These are phyloP conservation scores for Eristalinus aeneus DNA, from an alignment of 2,888 invertebrate species.

Conservation along the genomic window DNA sequence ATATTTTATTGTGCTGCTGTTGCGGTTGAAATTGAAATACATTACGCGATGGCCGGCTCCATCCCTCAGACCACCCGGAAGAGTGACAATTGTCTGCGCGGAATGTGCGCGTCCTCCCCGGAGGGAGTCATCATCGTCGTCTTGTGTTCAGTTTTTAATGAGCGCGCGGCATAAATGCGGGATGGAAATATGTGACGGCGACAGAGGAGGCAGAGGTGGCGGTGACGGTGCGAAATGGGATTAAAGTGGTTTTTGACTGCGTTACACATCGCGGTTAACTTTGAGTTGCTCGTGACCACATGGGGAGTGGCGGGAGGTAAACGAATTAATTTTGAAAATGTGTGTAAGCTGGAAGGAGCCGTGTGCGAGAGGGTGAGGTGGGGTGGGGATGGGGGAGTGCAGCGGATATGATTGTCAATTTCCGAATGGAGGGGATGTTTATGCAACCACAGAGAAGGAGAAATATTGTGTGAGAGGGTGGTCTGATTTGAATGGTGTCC, in stretches of 20 bases:
- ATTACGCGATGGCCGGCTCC: constrained; percentile 22
- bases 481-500: too few relatives aligned
- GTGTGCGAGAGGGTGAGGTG: background rate
- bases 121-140: background rate
- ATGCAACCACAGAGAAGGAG: background rate
- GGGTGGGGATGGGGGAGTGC: background rate
- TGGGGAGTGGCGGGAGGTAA: background rate
- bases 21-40: constrained; percentile 68
- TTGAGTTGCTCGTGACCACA: background rate
- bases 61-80: background rate
- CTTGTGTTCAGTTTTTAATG: background rate
- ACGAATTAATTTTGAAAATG: background rate
- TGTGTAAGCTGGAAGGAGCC: too few relatives aligned
- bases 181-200: background rate
- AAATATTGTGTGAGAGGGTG: background rate
- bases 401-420: background rate
- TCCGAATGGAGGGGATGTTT: background rate
- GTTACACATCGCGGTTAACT: constrained; percentile 9
- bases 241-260: constrained; percentile 54
- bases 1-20: constrained; percentile 51
- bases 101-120: background rate
- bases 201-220: too few relatives aligned
- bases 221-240: constrained; percentile 8
- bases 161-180: background rate
- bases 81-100: background rate